Conservation (phyloP, 2,113 vertebrate species). For the Edolisoma coerulescens region DNA sequence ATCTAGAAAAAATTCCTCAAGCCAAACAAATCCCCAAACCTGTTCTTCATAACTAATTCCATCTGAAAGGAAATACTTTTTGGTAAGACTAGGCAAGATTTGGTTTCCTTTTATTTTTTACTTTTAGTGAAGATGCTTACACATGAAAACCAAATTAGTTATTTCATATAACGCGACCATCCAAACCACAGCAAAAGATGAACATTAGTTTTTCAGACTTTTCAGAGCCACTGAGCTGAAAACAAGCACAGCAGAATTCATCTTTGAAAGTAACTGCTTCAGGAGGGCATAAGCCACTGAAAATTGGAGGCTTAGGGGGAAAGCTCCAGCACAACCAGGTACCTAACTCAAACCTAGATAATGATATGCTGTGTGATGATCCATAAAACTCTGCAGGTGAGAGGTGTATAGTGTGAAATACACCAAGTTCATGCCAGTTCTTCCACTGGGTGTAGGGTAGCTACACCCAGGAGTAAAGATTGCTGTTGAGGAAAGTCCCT, state of each 20-base stretch:
- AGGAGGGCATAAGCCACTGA: not conserved
- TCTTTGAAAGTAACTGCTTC: not conserved
- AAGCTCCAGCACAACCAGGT: not conserved
- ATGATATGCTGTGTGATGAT: not conserved
- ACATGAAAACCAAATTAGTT: not conserved
- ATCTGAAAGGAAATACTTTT: not conserved
- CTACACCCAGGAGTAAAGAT: not conserved
- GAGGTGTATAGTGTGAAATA: not conserved
- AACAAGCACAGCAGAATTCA: not conserved
- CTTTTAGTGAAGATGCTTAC: not conserved
- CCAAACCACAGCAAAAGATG: not conserved
- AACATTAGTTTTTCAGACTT: not conserved
- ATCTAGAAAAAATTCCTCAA: not conserved
- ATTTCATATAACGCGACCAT: not conserved
- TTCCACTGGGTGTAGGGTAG: accelerated
- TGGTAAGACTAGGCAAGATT: not conserved
- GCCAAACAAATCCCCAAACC: not conserved
- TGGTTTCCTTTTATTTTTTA: not conserved
- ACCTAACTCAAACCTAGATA: not conserved
- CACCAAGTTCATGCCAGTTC: not conserved
- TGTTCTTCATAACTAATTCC: not conserved
- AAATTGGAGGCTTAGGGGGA: not conserved
- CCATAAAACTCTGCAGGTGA: not conserved
- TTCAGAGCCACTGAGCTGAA: not conserved
- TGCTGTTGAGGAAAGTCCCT: not conserved